phyloP scores from a whole-genome alignment of 2,888 invertebrate species.

The Morinoia aosen region DNA sequence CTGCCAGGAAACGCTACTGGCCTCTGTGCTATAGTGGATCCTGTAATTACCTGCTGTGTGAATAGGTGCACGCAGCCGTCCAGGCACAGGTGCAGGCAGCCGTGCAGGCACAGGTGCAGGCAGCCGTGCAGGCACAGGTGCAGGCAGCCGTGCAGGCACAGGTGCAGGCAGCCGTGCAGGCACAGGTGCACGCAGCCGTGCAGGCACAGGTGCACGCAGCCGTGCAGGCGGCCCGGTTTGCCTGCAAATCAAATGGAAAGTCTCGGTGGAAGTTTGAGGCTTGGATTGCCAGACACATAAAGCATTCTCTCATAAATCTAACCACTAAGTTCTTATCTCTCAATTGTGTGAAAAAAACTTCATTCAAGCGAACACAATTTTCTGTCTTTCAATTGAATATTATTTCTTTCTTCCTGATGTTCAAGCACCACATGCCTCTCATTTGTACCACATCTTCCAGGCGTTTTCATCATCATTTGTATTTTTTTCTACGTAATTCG shows the following conservation, averaged over 20 bases:
- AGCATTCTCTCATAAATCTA: too few species aligned
- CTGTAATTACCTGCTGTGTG: not conserved
- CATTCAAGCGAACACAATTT: too few species aligned
- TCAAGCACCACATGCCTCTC: not conserved
- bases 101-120: not conserved
- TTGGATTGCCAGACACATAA: too few species aligned
- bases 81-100: not conserved
- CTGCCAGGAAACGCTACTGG: not conserved
- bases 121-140: not conserved
- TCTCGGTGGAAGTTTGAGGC: too few species aligned
- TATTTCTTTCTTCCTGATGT: too few species aligned
- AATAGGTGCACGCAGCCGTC: not conserved
- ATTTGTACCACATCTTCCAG: too few species aligned
- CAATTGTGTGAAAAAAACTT: too few species aligned
- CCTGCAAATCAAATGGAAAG: too few species aligned
- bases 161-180: not conserved
- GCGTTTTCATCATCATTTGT: too few species aligned
- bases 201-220: not conserved
- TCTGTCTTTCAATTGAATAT: too few species aligned
- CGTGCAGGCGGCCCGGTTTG: not conserved
- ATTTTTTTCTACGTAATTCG: too few species aligned
- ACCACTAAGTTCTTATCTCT: too few species aligned
- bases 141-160: not conserved
- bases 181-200: not conserved
- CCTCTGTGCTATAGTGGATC: not conserved